A percentile compares a stretch with the other conserved stretches of the same genome.
These are phyloP conservation scores for Idris sp. DNA, from an alignment of 1,140 invertebrate species.

Conservation along the genomic window DNA sequence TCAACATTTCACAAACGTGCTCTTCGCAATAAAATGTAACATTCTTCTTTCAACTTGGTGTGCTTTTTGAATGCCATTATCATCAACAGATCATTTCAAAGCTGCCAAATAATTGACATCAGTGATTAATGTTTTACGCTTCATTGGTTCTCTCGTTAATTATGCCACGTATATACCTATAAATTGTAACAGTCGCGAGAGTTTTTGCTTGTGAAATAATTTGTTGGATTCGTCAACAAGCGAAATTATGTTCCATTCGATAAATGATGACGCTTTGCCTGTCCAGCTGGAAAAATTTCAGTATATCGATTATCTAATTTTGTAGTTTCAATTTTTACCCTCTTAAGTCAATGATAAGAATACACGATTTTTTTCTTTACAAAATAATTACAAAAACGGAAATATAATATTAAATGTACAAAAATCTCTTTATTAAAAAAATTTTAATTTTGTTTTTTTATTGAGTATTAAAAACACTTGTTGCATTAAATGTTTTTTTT, in stretches of 20 bases:
- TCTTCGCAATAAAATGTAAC: too few relatives aligned
- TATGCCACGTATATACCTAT: constrained; percentile 1
- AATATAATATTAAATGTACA: too few relatives aligned
- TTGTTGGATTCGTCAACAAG: constrained; percentile 4
- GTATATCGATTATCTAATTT: constrained; percentile 4
- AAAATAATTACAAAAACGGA: too few relatives aligned
- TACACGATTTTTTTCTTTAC: too few relatives aligned
- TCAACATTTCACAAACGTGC: too few relatives aligned
- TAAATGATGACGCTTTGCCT: constrained; percentile 14
- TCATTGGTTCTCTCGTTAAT: constrained; percentile 22
- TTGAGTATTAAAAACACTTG: too few relatives aligned
- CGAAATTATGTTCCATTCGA: constrained; percentile 6
- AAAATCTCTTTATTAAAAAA: too few relatives aligned
- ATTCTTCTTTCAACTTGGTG: too few relatives aligned
- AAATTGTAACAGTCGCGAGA: constrained; percentile 8
- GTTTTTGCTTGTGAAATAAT: constrained; percentile 8
- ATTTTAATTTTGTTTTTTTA: too few relatives aligned
- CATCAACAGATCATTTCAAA: not conserved
- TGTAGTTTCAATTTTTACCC: too few relatives aligned
- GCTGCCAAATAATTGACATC: constrained; percentile 12
- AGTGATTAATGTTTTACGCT: constrained; percentile 16
- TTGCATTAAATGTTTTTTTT: too few relatives aligned
- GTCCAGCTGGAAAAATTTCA: constrained; percentile 7
- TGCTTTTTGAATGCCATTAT: constrained; percentile 2
- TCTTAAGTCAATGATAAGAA: too few relatives aligned